These are phyloP conservation scores for Microvelia longipes DNA, from an alignment of 1,140 invertebrate species.

Conservation along the genomic window DNA sequence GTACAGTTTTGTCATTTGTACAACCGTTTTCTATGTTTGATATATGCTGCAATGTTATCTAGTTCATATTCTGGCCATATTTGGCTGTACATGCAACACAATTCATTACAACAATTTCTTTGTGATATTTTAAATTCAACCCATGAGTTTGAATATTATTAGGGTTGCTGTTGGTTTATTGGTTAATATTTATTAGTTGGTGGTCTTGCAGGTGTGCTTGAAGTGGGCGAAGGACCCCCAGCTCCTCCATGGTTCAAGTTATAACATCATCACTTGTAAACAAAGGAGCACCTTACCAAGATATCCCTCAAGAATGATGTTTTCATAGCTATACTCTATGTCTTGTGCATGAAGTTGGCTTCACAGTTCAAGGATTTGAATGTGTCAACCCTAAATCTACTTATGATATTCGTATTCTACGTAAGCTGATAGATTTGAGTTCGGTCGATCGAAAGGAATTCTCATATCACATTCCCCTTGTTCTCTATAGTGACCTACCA, in stretches of 20 bases:
- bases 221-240: not conserved
- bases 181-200: not conserved
- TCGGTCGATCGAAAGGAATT: not conserved
- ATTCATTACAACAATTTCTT: no score
- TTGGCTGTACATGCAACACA: no score
- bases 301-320: not conserved
- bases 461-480: not conserved
- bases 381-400: not conserved
- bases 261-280: not conserved
- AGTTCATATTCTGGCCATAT: no score
- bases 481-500: not conserved
- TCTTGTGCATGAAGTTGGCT: not conserved
- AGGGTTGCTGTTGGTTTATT: no score
- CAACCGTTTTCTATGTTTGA: no score
- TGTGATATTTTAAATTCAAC: no score
- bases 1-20: no score
- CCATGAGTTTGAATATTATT: no score
- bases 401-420: not conserved
- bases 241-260: not conserved
- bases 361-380: not conserved
- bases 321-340: not conserved
- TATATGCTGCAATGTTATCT: no score
- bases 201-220: not conserved
- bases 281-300: no score
- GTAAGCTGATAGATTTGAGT: not conserved